A percentile compares a stretch with the other conserved stretches of the same genome.
phyloP scores from a whole-genome alignment of 2,113 vertebrate genomes.

The Manacus vitellinus region DNA sequence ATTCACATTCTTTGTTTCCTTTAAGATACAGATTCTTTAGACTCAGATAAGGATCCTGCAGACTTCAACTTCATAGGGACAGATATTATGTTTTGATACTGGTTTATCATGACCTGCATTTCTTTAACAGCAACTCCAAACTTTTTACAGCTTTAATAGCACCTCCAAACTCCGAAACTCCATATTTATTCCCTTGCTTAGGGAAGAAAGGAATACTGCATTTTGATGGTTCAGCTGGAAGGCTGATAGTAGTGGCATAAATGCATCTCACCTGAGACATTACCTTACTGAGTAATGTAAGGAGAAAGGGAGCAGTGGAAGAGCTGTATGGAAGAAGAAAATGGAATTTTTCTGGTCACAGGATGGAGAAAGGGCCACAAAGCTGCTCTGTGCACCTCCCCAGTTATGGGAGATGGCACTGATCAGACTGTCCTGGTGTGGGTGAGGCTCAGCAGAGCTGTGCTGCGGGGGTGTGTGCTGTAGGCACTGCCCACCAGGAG shows the following conservation, averaged over 20 bases:
- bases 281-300: not conserved
- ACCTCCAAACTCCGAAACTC: not conserved
- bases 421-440: rapidly evolving
- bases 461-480: not conserved
- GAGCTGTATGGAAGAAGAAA: not conserved
- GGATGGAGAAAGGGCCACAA: rapidly evolving
- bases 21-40: not conserved
- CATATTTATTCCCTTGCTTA: not conserved
- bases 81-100: not conserved
- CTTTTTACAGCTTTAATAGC: not conserved
- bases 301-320: not conserved
- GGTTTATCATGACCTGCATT: not conserved
- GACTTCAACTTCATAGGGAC: not conserved
- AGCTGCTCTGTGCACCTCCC: rapidly evolving
- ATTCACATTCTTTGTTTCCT: not conserved
- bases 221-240: not conserved
- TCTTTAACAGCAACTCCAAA: not conserved
- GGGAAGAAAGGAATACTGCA: not conserved
- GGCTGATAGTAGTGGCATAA: not conserved
- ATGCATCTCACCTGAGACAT: not conserved
- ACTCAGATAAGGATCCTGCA: not conserved
- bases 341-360: not conserved
- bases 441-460: not conserved
- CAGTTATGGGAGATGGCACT: not conserved
- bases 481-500: rapidly evolving